Evolutionary conservation across 2,888 invertebrate species (phyloP).

Genomic region (Drosophila eohydei): DNA sequence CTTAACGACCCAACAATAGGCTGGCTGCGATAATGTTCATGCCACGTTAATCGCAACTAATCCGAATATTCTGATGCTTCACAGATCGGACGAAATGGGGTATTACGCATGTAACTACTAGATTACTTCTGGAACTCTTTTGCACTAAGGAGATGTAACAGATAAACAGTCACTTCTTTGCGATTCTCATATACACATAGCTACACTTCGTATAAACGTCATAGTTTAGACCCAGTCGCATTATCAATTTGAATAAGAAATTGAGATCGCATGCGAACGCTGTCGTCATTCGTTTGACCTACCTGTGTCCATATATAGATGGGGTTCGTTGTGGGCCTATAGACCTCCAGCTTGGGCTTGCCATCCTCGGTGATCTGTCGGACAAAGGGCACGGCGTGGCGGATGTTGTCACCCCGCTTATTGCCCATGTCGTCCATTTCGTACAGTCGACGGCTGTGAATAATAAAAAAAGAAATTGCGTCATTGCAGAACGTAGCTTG

Average conservation of each 20-base stretch:
- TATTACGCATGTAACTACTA: background rate
- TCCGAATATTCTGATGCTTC: conserved; percentile 1
- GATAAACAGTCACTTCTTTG: background rate
- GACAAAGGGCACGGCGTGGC: conserved; percentile 87
- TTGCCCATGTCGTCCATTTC: conserved; percentile 88
- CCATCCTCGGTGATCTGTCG: conserved; percentile 87
- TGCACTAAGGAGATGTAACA: no score
- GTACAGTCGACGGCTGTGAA: conserved; percentile 84
- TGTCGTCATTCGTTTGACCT: conserved; percentile 56
- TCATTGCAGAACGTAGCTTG: background rate
- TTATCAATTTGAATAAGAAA: conserved; percentile 6
- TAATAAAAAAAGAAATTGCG: conserved; percentile 34
- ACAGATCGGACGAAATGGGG: background rate
- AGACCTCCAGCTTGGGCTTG: conserved; percentile 87
- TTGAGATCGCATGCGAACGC: background rate
- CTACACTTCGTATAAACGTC: conserved; percentile 15
- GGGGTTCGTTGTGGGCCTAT: conserved; percentile 87
- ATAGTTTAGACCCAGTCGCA: conserved; percentile 6
- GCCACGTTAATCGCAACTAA: conserved; percentile 17
- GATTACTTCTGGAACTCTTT: background rate
- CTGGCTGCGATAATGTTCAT: conserved; percentile 25
- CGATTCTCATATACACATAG: background rate
- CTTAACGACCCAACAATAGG: conserved; percentile 68
- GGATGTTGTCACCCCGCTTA: conserved; percentile 87
- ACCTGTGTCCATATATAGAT: conserved; percentile 86